These are phyloP conservation scores for Phyllopteryx taeniolatus DNA, from an alignment of 2,113 vertebrate species.

Conservation along the genomic window DNA sequence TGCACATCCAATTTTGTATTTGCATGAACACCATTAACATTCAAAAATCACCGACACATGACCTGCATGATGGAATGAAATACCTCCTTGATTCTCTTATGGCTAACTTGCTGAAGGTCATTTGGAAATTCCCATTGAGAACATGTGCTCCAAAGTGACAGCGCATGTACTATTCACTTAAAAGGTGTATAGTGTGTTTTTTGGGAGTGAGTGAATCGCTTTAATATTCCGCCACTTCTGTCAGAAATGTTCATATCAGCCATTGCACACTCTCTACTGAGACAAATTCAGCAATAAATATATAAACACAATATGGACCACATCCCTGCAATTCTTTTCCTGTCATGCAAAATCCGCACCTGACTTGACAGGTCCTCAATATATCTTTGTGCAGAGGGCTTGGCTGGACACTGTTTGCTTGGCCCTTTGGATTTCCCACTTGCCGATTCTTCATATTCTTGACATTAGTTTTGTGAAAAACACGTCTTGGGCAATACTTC, in stretches of 20 bases:
- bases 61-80: not conserved
- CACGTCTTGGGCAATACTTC: constrained; percentile 27
- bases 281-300: constrained; percentile 35
- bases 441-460: constrained; percentile 37
- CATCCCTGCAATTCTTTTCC: constrained; percentile 26
- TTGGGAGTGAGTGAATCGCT: constrained; percentile 12
- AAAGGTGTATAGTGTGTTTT: constrained; percentile 7
- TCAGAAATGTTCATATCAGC: constrained; percentile 27
- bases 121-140: constrained; percentile 7
- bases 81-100: not conserved
- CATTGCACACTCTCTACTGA: constrained; percentile 11
- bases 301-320: constrained; percentile 26
- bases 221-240: constrained; percentile 19
- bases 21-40: not conserved
- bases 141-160: constrained; percentile 5
- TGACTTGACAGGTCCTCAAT: constrained; percentile 22
- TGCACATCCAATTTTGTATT: not conserved
- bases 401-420: constrained; percentile 21
- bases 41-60: not conserved
- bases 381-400: constrained; percentile 29
- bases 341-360: constrained; percentile 27
- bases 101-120: not conserved
- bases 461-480: constrained; percentile 28
- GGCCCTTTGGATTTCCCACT: constrained; percentile 27
- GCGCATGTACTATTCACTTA: constrained; percentile 21